Percentiles rank a stretch among this genome's conserved stretches.
Evolutionary conservation across 2,113 vertebrate genomes (phyloP).

Genomic region (Empidonax traillii): DNA sequence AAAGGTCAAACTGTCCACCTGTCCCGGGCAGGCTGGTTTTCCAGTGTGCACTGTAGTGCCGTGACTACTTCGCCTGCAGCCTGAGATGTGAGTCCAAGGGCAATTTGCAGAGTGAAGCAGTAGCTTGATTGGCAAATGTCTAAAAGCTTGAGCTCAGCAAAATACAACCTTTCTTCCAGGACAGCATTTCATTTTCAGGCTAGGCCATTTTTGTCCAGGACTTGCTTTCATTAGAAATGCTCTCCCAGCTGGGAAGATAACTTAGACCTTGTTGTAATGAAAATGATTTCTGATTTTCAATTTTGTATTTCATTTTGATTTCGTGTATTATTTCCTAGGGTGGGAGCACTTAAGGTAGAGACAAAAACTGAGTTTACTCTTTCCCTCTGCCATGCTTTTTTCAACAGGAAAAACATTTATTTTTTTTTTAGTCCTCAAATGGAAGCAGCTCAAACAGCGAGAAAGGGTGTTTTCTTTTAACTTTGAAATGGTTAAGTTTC

Average conservation of each 20-base stretch:
- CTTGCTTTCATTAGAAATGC: background rate
- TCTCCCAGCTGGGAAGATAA: background rate
- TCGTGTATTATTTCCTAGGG: background rate
- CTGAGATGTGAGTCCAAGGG: background rate
- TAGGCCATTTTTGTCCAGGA: background rate
- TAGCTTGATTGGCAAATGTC: background rate
- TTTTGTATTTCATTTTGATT: background rate
- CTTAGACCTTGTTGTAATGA: background rate
- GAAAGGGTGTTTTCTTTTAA: background rate
- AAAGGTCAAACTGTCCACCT: constrained; percentile 25
- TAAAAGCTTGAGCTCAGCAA: background rate
- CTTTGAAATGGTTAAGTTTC: background rate
- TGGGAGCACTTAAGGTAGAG: background rate
- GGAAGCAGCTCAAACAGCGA: background rate
- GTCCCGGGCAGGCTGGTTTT: background rate
- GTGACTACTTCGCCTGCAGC: background rate
- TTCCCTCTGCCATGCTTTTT: background rate
- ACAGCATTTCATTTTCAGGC: background rate
- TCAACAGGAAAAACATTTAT: background rate
- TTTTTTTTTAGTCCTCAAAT: background rate
- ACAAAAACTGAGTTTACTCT: background rate
- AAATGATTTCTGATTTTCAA: background rate
- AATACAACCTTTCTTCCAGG: background rate
- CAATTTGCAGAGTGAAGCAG: background rate
- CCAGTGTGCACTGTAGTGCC: background rate